Evolutionary conservation across 2,113 vertebrate genomes (phyloP), one percentile per base, ranked within the genome.

Genomic region (Prionailurus bengalensis): DNA sequence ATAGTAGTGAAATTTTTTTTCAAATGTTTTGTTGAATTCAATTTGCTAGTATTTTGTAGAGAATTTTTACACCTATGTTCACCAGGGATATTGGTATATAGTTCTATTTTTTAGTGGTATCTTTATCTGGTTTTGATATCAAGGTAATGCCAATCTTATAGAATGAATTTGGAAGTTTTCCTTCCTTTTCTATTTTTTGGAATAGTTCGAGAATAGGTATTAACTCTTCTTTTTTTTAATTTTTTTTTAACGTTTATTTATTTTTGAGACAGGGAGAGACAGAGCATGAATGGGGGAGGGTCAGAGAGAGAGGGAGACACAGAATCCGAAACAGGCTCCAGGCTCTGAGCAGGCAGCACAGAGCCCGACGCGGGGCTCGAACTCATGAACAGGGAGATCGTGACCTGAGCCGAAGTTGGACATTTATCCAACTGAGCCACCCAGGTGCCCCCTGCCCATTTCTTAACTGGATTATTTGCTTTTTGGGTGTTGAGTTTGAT

Each of bases 281-380:
- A 45, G 45, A 45, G 7, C 7, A 45, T 8, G 45, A 45, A 8
- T 0, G 45, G 45, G 45, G 45, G 45, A 9, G 45, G 45, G 7
- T 1, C 45, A 45, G 45, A 45, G 45, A 45, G 45, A 1, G 45
- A 45, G 45, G 45, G 45, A 45, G 7, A 45, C 45, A 45, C 45
- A 45, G 45, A 45, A 45, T 45, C 45, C 7, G 7, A 45, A 45
- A 8, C 45, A 45, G 45, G 45, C 45, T 45, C 45, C 7, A 45
- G 45, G 45, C 45, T 45, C 45, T 8, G 45, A 45, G 7, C 45
- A 9, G 45, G 7, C 45, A 45, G 45, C 45, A 45, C 45, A 45
- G 1, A 45, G 45, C 45, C 45, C 0, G 0, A 45, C 7, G 45
- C 7, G 0, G 45, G 45, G 45, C 45, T 45, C 7, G 7, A 7